phyloP scores from a whole-genome alignment of 1,140 invertebrate species.

The Aleiodes sp. region DNA sequence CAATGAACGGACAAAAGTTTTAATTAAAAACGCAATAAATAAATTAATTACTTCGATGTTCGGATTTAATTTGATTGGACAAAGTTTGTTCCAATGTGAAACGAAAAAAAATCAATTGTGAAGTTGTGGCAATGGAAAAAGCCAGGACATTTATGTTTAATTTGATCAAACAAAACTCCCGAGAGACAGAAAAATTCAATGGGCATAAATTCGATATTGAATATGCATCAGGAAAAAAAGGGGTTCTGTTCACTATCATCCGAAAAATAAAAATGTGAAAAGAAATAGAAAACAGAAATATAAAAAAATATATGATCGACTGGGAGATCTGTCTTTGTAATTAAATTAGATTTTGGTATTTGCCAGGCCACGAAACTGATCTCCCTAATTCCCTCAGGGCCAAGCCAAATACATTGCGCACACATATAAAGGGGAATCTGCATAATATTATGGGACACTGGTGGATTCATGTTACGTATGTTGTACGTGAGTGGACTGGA shows the following conservation, averaged over 20 bases:
- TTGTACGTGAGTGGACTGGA: not conserved
- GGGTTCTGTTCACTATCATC: not conserved
- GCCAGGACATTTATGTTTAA: not conserved
- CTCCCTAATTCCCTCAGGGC: not conserved
- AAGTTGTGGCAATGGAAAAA: not conserved
- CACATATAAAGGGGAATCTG: not conserved
- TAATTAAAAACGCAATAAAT: too few relatives aligned
- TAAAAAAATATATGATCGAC: slow-evolving; percentile 2
- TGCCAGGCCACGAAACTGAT: slow-evolving; percentile 13
- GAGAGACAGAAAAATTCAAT: not conserved
- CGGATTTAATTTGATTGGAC: too few relatives aligned
- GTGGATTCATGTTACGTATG: not conserved
- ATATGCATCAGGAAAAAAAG: not conserved
- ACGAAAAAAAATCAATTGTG: too few relatives aligned
- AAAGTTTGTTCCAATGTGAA: too few relatives aligned
- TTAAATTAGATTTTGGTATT: slow-evolving; percentile 28
- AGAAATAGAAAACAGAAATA: not conserved
- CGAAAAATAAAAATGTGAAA: not conserved
- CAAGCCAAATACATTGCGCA: not conserved
- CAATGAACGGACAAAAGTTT: too few relatives aligned
- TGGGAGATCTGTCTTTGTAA: not conserved
- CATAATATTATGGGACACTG: slow-evolving; percentile 10
- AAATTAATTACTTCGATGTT: too few relatives aligned
- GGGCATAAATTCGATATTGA: not conserved
- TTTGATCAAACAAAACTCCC: not conserved